Conservation (phyloP, 2,888 invertebrate species). For the Drosophila planitibia region DNA sequence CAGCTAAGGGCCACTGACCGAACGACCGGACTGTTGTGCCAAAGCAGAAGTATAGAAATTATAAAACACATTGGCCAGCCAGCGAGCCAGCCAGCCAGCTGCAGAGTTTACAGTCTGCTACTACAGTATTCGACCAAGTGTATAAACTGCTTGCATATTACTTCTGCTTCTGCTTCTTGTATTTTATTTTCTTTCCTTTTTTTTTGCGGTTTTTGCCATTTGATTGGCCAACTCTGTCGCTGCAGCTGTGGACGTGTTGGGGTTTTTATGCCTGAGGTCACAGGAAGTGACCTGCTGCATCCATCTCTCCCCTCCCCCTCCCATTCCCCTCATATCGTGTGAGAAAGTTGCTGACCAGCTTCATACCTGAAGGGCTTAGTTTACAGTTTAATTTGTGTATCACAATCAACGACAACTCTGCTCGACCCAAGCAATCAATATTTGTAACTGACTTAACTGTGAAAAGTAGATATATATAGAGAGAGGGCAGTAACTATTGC, state of each 20-base stretch:
- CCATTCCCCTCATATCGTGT: conserved; percentile 26
- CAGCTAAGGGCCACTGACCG: conserved; percentile 25
- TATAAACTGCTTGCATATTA: conserved; percentile 74
- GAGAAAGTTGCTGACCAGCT: conserved; percentile 52
- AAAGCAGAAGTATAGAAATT: conserved; percentile 55
- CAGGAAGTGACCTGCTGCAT: conserved; percentile 52
- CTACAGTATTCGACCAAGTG: conserved; percentile 49
- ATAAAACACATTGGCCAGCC: conserved; percentile 60
- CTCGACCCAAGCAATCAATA: conserved; percentile 21
- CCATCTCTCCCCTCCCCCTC: neutral
- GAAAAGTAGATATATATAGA: neutral
- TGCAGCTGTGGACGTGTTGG: conserved; percentile 44
- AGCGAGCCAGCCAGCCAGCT: conserved; percentile 1
- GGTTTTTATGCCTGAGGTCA: conserved; percentile 50
- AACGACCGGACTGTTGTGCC: neutral
- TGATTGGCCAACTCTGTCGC: conserved; percentile 62
- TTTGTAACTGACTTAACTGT: neutral
- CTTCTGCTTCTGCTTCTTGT: conserved; percentile 26
- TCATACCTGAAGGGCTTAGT: conserved; percentile 36
- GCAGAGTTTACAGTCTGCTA: neutral
- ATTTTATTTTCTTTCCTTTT: conserved; percentile 8
- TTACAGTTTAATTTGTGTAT: conserved; percentile 51
- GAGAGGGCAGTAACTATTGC: neutral
- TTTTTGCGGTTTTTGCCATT: conserved; percentile 58
- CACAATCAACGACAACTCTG: neutral